Evolutionary conservation across 2,113 vertebrate species (phyloP).

Genomic region (Anguilla japonica): DNA sequence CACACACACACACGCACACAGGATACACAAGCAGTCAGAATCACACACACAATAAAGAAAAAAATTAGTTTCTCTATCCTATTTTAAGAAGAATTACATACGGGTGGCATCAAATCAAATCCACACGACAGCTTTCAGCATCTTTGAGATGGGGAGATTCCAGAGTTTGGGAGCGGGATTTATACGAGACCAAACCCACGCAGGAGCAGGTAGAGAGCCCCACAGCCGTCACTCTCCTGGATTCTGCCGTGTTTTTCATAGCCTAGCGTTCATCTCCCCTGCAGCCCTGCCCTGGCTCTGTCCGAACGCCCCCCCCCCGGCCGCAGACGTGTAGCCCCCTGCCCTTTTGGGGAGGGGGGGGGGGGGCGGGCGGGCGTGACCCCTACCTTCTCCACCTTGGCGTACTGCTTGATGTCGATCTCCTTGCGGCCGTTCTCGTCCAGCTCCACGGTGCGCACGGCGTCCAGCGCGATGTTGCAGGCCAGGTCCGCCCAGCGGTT

Average conservation of each 20-base stretch:
- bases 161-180: neutral
- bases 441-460: slow-evolving; percentile 85
- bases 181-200: neutral
- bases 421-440: slow-evolving; percentile 91
- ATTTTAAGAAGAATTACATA: neutral
- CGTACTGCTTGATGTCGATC: slow-evolving; percentile 97
- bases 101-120: neutral
- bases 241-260: no score
- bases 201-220: neutral
- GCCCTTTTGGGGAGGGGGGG: no score
- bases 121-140: neutral
- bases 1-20: neutral
- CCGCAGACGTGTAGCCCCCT: neutral
- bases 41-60: neutral
- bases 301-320: no score
- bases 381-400: slow-evolving; percentile 88
- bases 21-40: no score
- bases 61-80: neutral
- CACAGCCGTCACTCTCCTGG: no score
- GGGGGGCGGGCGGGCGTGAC: neutral
- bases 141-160: neutral
- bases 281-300: no score
- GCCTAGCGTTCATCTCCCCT: neutral
- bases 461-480: slow-evolving; percentile 82
- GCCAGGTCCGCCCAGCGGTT: slow-evolving; percentile 81